Conservation (phyloP, 2,113 vertebrate genomes). For the Vombatus ursinus region DNA sequence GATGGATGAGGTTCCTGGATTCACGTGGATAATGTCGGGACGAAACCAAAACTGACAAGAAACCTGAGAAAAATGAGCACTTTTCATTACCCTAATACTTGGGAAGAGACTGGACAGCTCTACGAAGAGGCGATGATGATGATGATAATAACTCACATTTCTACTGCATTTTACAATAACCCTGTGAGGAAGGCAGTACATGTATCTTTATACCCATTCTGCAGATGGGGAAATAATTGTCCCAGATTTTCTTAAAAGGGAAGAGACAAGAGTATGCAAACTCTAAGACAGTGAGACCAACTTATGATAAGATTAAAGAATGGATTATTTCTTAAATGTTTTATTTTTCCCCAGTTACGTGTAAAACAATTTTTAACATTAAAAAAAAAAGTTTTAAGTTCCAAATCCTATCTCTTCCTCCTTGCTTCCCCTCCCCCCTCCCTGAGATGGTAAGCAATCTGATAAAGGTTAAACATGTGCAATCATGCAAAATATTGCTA, state of each 20-base stretch:
- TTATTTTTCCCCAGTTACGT: too few relatives aligned
- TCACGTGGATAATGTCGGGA: background rate
- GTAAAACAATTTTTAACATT: too few relatives aligned
- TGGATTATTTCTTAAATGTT: background rate
- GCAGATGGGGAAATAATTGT: background rate
- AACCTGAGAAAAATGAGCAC: slow-evolving; percentile 18
- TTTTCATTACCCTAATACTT: background rate
- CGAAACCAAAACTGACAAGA: background rate
- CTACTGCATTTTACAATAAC: background rate
- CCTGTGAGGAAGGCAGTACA: background rate
- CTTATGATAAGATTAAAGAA: background rate
- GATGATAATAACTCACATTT: background rate
- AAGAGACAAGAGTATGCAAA: background rate
- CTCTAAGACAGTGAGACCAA: background rate
- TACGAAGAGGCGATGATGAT: background rate
- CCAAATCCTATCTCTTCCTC: too few relatives aligned
- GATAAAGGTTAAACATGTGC: too few relatives aligned
- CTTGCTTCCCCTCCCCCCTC: too few relatives aligned
- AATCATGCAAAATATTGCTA: too few relatives aligned
- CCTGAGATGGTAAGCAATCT: too few relatives aligned
- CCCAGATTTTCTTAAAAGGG: background rate
- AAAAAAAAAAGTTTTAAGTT: too few relatives aligned
- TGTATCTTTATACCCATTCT: background rate
- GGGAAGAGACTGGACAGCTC: background rate
- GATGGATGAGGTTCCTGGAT: background rate